phyloP scores from a whole-genome alignment of 1,140 invertebrate genomes.

The Diorhabda carinulata region DNA sequence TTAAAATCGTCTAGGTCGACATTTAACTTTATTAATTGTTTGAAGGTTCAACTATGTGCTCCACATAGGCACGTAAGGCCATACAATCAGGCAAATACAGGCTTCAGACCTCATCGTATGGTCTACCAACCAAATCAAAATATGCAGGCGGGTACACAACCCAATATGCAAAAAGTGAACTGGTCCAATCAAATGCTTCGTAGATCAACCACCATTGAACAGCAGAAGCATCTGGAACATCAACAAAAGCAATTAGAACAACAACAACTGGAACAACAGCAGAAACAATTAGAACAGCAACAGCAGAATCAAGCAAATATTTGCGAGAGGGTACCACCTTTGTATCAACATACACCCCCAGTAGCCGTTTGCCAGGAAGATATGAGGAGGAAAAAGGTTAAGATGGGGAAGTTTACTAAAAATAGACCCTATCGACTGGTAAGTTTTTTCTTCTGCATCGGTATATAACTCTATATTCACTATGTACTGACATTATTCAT shows the following conservation, averaged over 20 bases:
- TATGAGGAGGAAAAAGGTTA: slow-evolving; percentile 60
- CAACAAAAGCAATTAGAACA: slow-evolving; percentile 23
- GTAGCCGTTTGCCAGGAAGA: slow-evolving; percentile 61
- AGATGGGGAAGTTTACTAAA: slow-evolving; percentile 53
- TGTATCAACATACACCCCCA: slow-evolving; percentile 64
- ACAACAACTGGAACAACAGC: slow-evolving; percentile 25
- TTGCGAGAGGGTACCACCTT: slow-evolving; percentile 66
- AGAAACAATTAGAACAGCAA: slow-evolving; percentile 25
- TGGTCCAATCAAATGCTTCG: slow-evolving; percentile 26
- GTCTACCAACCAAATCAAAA: slow-evolving; percentile 32
- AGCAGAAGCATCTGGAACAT: slow-evolving; percentile 45
- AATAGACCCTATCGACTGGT: slow-evolving; percentile 51
- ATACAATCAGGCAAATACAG: slow-evolving; percentile 40
- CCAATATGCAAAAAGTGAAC: slow-evolving; percentile 25
- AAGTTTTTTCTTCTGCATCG: not conserved
- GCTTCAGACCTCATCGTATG: slow-evolving; percentile 27
- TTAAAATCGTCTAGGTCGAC: too few relatives aligned
- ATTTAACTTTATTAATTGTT: too few relatives aligned
- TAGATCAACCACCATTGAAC: slow-evolving; percentile 2
- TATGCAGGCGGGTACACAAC: slow-evolving; percentile 16
- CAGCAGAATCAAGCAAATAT: slow-evolving; percentile 38
- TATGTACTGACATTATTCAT: too few relatives aligned
- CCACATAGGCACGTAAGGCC: slow-evolving; percentile 53
- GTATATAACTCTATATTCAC: too few relatives aligned
- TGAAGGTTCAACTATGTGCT: slow-evolving; percentile 34